Evolutionary conservation across 2,888 invertebrate species (phyloP).

Genomic region (Keiferia lycopersicella): DNA sequence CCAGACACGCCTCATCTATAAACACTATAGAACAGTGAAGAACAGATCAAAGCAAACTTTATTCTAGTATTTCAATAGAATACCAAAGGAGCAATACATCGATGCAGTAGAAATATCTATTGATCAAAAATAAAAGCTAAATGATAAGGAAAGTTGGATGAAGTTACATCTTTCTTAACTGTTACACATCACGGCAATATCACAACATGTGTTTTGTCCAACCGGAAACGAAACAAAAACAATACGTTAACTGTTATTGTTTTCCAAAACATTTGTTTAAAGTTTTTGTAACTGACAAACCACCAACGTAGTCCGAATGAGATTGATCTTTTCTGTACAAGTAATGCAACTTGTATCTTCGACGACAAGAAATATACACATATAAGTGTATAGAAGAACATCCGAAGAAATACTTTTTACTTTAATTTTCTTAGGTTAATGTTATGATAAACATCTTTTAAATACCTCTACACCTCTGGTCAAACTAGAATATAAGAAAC

Average conservation of each 20-base stretch:
- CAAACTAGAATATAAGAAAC: too few species aligned
- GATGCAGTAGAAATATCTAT: background rate
- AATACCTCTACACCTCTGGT: too few species aligned
- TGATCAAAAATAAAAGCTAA: background rate
- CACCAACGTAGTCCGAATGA: constrained; percentile 56
- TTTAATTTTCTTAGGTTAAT: too few species aligned
- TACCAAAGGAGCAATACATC: constrained; percentile 23
- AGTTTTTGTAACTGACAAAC: constrained; percentile 51
- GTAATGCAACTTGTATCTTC: constrained; percentile 14
- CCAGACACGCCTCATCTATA: background rate
- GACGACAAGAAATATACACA: too few species aligned
- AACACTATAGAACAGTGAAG: background rate
- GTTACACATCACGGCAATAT: background rate
- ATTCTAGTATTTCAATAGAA: constrained; percentile 24
- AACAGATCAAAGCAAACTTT: constrained; percentile 7
- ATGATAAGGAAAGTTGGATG: background rate
- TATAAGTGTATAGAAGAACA: too few species aligned
- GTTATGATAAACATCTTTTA: too few species aligned
- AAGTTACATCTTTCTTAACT: background rate
- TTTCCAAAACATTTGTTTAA: constrained; percentile 56
- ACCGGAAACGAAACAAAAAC: constrained; percentile 68
- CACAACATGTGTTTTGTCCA: constrained; percentile 52
- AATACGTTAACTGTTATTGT: constrained; percentile 56
- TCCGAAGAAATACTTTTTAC: too few species aligned
- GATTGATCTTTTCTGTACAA: constrained; percentile 25